Evolutionary conservation across 2,797 vertebrate species (phyloP).

Genomic region (Sebastes dallii): DNA sequence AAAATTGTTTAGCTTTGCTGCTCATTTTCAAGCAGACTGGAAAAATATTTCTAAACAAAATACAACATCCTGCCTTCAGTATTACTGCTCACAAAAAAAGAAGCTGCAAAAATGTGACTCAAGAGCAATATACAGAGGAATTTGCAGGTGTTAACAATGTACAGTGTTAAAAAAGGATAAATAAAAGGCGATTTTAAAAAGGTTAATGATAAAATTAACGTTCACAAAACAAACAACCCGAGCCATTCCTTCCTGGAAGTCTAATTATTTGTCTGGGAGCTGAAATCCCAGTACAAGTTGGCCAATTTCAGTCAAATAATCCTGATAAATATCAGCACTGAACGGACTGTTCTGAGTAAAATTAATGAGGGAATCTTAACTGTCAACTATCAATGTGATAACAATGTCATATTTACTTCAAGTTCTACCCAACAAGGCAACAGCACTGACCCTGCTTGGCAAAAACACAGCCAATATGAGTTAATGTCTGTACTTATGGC

Average conservation of each 20-base stretch:
- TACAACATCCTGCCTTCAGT: neutral
- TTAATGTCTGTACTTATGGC: slow-evolving; percentile 18
- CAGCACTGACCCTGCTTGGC: neutral
- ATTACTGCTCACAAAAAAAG: slow-evolving; percentile 8
- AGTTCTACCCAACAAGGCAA: slow-evolving; percentile 7
- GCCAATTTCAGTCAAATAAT: neutral
- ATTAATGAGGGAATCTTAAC: neutral
- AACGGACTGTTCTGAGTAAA: neutral
- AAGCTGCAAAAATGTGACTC: neutral
- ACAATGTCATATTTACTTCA: neutral
- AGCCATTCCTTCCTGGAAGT: neutral
- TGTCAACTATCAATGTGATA: slow-evolving; percentile 35
- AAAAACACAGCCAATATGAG: neutral
- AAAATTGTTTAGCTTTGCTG: neutral
- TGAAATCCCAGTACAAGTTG: neutral
- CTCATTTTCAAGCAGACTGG: neutral
- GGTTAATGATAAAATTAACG: neutral
- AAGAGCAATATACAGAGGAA: neutral
- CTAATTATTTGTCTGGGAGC: neutral
- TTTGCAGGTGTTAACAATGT: neutral
- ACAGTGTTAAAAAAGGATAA: neutral
- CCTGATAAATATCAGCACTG: neutral
- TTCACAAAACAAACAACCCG: neutral
- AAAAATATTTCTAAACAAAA: neutral
- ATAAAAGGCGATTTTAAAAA: neutral